These are phyloP conservation scores for Cyclina sinensis DNA, from an alignment of 1,140 invertebrate genomes.

Conservation along the genomic window DNA sequence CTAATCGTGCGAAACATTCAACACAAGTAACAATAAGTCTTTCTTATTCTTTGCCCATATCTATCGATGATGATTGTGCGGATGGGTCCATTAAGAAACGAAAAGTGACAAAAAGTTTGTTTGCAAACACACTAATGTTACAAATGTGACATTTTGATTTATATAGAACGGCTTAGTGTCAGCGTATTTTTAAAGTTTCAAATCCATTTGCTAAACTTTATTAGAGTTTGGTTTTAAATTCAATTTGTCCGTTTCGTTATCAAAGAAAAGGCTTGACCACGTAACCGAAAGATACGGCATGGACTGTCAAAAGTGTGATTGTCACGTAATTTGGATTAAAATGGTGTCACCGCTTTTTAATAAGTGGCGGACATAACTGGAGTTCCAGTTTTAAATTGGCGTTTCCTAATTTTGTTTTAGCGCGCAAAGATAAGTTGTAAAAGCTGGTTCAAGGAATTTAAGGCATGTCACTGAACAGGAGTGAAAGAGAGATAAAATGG, in stretches of 20 bases:
- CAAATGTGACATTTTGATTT: conserved; percentile 44
- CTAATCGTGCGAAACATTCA: conserved; percentile 18
- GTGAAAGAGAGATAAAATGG: too few species aligned
- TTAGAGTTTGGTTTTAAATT: conserved; percentile 28
- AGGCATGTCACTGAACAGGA: too few species aligned
- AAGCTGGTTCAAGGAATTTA: too few species aligned
- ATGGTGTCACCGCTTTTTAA: not conserved
- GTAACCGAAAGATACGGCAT: conserved; percentile 28
- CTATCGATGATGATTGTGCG: conserved; percentile 35
- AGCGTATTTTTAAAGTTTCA: not conserved
- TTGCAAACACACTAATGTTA: conserved; percentile 50
- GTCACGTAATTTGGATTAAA: conserved; percentile 46
- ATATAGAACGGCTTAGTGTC: conserved; percentile 57
- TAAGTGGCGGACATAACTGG: not conserved
- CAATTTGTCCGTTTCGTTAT: conserved; percentile 45
- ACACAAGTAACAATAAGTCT: conserved; percentile 16
- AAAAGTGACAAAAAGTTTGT: conserved; percentile 62
- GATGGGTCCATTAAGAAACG: conserved; percentile 49
- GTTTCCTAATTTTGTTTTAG: too few species aligned
- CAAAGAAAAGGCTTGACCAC: conserved; percentile 24
- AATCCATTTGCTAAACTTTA: not conserved
- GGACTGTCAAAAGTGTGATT: conserved; percentile 17
- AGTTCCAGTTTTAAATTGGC: too few species aligned
- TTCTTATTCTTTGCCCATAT: conserved; percentile 27
- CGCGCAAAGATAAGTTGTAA: too few species aligned